Evolutionary conservation across 2,113 vertebrate genomes (phyloP).

Genomic region (Gobio gobio): DNA sequence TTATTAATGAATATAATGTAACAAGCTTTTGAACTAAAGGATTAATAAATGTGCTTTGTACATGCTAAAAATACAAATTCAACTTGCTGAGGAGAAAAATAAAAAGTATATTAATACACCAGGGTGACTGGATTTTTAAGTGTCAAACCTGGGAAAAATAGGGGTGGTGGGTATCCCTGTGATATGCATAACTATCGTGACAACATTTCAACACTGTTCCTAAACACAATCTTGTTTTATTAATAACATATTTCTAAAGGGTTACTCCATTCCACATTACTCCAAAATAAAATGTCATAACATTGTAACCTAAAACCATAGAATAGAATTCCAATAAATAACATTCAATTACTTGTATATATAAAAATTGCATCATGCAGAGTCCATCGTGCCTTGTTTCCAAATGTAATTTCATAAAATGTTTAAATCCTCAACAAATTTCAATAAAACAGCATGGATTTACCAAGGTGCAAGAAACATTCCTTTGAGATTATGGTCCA

Average conservation of each 20-base stretch:
- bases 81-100: neutral
- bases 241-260: neutral
- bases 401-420: neutral
- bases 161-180: neutral
- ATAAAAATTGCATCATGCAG: too few species aligned
- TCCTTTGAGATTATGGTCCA: neutral
- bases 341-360: too few species aligned
- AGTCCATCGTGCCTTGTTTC: neutral
- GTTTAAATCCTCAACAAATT: neutral
- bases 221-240: neutral
- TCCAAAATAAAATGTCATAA: too few species aligned
- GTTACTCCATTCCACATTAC: neutral
- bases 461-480: neutral
- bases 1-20: conserved; percentile 21
- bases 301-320: too few species aligned
- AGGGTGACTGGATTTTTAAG: neutral
- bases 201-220: neutral
- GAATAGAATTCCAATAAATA: too few species aligned
- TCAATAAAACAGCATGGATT: neutral
- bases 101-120: neutral
- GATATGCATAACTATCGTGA: neutral
- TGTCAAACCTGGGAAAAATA: neutral
- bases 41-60: conserved; percentile 36
- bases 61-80: conserved; percentile 38
- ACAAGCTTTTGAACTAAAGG: conserved; percentile 17